A percentile compares a stretch with the other conserved stretches of the same genome.
Conservation (phyloP, 23 tunicate genomes). For the Corella eumyota region DNA sequence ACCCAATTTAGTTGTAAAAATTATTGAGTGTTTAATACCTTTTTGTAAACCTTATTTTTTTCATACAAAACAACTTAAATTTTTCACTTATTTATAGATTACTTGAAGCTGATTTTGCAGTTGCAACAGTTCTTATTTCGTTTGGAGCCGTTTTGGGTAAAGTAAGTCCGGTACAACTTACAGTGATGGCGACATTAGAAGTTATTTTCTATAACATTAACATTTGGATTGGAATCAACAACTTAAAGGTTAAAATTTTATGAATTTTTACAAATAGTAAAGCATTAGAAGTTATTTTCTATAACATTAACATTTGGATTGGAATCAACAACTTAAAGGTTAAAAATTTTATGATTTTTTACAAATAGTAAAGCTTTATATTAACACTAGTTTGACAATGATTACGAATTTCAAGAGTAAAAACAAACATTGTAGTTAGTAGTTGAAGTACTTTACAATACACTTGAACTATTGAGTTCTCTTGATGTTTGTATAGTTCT, state of each 20-base stretch:
- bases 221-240: slow-evolving; percentile 22
- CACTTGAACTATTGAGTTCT: no score
- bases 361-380: no score
- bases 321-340: slow-evolving; percentile 32
- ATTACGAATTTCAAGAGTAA: no score
- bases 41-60: background rate
- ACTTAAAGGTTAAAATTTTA: slow-evolving; percentile 34
- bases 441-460: no score
- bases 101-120: slow-evolving; percentile 90
- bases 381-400: no score
- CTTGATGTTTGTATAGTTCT: no score
- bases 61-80: background rate
- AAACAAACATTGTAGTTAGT: no score
- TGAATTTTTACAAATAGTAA: no score
- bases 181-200: slow-evolving; percentile 79
- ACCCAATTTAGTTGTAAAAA: no score
- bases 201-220: slow-evolving; percentile 78
- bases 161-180: slow-evolving; percentile 68
- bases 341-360: no score
- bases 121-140: slow-evolving; percentile 78
- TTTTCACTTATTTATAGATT: slow-evolving; percentile 15
- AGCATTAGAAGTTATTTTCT: slow-evolving; percentile 9
- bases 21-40: no score
- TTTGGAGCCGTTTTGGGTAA: slow-evolving; percentile 91
- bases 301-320: slow-evolving; percentile 61